These are phyloP conservation scores for Bembecia ichneumoniformis DNA, from an alignment of 2,888 invertebrate species.

Conservation along the genomic window DNA sequence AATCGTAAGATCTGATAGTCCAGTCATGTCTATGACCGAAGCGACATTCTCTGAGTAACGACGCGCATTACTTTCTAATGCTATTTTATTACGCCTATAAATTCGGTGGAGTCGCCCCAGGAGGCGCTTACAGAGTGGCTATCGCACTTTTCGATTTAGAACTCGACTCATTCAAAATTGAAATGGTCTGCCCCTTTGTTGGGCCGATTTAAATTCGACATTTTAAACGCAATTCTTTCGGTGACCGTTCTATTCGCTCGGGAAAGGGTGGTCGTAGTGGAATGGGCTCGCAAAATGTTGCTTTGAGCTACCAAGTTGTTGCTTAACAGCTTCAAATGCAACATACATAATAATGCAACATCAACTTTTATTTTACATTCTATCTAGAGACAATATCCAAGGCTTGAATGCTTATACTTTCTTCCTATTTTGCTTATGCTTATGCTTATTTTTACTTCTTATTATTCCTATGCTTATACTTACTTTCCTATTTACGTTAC, in stretches of 20 bases:
- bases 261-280: background rate
- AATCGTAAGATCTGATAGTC: background rate
- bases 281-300: conserved; percentile 2
- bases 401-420: no score
- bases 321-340: no score
- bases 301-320: background rate
- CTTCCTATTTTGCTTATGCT: no score
- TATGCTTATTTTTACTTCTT: no score
- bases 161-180: conserved; percentile 60
- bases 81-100: conserved; percentile 64
- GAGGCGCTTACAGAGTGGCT: conserved; percentile 57
- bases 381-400: no score
- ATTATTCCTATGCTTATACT: no score
- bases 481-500: no score
- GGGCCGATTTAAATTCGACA: conserved; percentile 55
- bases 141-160: conserved; percentile 59
- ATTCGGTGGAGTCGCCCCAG: conserved; percentile 60
- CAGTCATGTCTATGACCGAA: conserved; percentile 4
- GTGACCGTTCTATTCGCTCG: conserved; percentile 14
- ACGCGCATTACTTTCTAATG: conserved; percentile 39
- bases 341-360: no score
- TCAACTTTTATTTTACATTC: no score
- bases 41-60: conserved; percentile 11
- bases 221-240: conserved; percentile 47
- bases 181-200: conserved; percentile 56